phyloP scores from a whole-genome alignment of 2,113 vertebrate species.

The Dolichotis patagonum region DNA sequence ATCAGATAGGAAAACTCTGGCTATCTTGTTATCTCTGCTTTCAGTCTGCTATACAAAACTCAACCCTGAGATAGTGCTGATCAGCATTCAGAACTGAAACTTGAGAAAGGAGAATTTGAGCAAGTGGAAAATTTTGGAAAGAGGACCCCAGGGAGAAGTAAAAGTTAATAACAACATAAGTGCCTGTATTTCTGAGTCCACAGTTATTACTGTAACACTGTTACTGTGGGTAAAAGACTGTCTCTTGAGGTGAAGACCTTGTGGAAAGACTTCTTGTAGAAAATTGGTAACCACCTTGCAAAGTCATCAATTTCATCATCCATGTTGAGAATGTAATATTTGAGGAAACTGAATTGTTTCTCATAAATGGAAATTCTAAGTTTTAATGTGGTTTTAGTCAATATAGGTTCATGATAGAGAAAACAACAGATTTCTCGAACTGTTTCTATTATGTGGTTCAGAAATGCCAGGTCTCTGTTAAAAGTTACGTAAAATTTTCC shows the following conservation, averaged over 20 bases:
- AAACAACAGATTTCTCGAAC: slow-evolving; percentile 38
- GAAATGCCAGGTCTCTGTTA: not conserved
- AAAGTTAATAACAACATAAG: not conserved
- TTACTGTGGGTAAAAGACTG: not conserved
- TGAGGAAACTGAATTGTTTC: slow-evolving; percentile 38
- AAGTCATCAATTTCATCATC: not conserved
- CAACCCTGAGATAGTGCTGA: slow-evolving; percentile 61
- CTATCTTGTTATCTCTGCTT: slow-evolving; percentile 75
- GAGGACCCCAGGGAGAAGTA: not conserved
- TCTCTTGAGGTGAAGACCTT: not conserved
- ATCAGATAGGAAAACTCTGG: slow-evolving; percentile 72
- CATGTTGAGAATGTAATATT: not conserved
- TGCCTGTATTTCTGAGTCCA: not conserved
- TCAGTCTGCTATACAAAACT: slow-evolving; percentile 63
- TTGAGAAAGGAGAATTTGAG: slow-evolving; percentile 70
- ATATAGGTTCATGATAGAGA: slow-evolving; percentile 13
- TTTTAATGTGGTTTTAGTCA: slow-evolving; percentile 31
- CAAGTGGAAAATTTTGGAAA: slow-evolving; percentile 78
- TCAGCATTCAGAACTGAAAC: slow-evolving; percentile 63
- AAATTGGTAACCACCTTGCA: not conserved
- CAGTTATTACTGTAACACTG: not conserved
- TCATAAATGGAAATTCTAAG: not conserved
- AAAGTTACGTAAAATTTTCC: slow-evolving; percentile 26
- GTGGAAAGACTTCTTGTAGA: not conserved
- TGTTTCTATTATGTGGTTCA: not conserved